These are phyloP conservation scores for Ceratoteleas bidentatus DNA, from an alignment of 1,140 invertebrate genomes.

Conservation along the genomic window DNA sequence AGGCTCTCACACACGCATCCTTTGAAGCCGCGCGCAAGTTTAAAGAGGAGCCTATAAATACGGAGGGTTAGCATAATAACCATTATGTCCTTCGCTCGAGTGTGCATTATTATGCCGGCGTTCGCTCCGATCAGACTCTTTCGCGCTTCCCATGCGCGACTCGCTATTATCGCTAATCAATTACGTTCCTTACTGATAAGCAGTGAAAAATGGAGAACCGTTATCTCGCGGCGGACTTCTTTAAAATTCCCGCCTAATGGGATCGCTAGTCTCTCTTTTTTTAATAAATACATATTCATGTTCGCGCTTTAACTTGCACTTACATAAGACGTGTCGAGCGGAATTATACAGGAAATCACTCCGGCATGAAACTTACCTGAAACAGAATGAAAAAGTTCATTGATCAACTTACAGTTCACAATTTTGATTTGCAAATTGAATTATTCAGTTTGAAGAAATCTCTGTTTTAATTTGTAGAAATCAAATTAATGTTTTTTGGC, in stretches of 20 bases:
- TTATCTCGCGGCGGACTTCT: slow-evolving; percentile 8
- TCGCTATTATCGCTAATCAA: slow-evolving; percentile 40
- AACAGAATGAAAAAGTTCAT: background rate
- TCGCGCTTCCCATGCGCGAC: slow-evolving; percentile 20
- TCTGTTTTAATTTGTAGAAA: too few species aligned
- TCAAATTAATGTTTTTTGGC: too few species aligned
- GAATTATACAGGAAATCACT: too few species aligned
- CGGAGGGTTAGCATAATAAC: slow-evolving; percentile 59
- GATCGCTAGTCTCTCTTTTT: slow-evolving; percentile 2
- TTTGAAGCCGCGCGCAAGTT: slow-evolving; percentile 52
- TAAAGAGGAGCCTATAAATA: slow-evolving; percentile 65
- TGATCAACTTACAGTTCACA: background rate
- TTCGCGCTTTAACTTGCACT: background rate
- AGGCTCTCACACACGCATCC: slow-evolving; percentile 58
- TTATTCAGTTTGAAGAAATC: background rate
- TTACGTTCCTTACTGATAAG: slow-evolving; percentile 20
- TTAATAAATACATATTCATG: slow-evolving; percentile 14
- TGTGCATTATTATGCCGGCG: slow-evolving; percentile 51
- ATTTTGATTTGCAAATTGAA: background rate
- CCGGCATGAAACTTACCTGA: slow-evolving; percentile 9
- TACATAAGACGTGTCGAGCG: slow-evolving; percentile 2
- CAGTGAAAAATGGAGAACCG: slow-evolving; percentile 1
- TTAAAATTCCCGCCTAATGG: background rate
- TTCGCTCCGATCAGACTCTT: slow-evolving; percentile 48
- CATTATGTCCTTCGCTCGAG: slow-evolving; percentile 51